Conservation (phyloP, 2,113 vertebrate species). For the Hepsetus odoe region DNA sequence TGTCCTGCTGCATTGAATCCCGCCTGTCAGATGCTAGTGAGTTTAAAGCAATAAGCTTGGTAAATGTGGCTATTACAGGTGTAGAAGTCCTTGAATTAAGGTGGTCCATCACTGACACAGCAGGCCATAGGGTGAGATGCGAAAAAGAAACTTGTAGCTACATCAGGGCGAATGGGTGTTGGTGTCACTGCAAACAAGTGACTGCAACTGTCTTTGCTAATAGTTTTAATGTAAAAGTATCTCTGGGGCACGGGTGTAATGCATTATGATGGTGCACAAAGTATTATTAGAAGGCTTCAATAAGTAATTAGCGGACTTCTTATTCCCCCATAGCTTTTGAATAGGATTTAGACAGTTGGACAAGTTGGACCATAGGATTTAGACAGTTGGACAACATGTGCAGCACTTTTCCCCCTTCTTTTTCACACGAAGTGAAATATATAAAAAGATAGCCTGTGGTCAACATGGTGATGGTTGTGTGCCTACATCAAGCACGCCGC, state of each 20-base stretch:
- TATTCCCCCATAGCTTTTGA: neutral
- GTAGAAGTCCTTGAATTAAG: constrained; percentile 37
- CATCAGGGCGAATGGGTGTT: neutral
- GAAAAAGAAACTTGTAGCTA: constrained; percentile 6
- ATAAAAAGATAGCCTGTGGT: neutral
- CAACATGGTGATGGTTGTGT: neutral
- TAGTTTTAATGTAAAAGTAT: neutral
- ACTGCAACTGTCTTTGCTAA: neutral
- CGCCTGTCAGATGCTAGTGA: constrained; percentile 29
- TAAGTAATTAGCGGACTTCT: neutral
- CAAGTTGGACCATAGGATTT: neutral
- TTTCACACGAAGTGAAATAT: neutral
- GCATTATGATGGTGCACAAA: neutral
- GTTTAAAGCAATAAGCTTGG: constrained; percentile 38
- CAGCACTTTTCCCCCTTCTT: neutral
- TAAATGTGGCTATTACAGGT: constrained; percentile 41
- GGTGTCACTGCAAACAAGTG: neutral
- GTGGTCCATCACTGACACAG: constrained; percentile 32
- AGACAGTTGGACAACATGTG: neutral
- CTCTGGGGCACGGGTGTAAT: neutral
- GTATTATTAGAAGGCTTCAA: neutral
- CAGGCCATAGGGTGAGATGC: constrained; percentile 17
- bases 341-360: neutral
- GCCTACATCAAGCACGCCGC: neutral
- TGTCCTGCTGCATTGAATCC: constrained; percentile 26